phyloP scores from a whole-genome alignment of 2,888 invertebrate species.

The Eutolmus rufibarbis region DNA sequence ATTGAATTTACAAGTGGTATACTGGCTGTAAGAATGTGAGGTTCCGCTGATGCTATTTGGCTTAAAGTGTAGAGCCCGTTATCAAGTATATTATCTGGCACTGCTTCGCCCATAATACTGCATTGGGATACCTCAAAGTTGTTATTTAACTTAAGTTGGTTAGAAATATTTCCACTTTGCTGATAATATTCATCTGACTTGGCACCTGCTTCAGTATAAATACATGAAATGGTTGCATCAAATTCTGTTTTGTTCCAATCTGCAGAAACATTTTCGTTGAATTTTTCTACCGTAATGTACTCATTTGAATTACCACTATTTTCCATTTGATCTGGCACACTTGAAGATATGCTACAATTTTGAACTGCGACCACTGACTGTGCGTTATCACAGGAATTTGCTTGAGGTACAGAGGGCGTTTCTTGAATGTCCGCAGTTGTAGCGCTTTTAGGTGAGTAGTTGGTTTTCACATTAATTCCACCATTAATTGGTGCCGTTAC shows the following conservation, averaged over 20 bases:
- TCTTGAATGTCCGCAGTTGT: conserved; percentile 6
- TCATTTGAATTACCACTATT: background rate
- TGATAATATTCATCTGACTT: background rate
- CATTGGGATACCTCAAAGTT: background rate
- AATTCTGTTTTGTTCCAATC: background rate
- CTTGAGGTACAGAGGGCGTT: conserved; percentile 6
- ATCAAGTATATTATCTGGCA: background rate
- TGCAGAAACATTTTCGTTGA: background rate
- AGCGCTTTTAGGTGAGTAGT: conserved; percentile 21
- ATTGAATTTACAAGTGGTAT: background rate
- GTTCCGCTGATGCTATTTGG: background rate
- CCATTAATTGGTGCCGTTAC: background rate
- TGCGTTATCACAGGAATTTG: conserved; percentile 14
- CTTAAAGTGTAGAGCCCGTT: background rate
- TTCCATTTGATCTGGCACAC: background rate
- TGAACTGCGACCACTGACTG: background rate
- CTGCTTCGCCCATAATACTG: background rate
- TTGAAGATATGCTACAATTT: background rate
- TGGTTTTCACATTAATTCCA: conserved; percentile 3
- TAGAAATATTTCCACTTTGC: background rate
- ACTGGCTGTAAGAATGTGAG: background rate
- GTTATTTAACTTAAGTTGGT: background rate
- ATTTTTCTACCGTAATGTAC: background rate
- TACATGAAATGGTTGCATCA: background rate
- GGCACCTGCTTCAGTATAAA: background rate